Conservation (phyloP, 2,888 invertebrate genomes). For the Liodrosophila aerea region DNA sequence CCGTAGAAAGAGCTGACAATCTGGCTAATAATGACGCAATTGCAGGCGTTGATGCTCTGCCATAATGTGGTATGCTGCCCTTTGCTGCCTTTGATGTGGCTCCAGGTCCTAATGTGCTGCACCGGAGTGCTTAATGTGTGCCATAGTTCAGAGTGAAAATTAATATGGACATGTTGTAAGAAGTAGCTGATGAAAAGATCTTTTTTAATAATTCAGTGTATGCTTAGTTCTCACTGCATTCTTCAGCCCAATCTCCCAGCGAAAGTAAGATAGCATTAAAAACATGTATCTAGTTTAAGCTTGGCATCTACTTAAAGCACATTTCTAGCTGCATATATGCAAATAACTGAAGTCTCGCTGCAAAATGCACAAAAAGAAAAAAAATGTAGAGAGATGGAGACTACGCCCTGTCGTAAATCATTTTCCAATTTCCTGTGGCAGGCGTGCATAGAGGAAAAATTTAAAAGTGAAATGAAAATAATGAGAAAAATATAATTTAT, state of each 20-base stretch:
- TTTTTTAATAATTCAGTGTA: too few relatives aligned
- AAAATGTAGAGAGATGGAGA: not conserved
- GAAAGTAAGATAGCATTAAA: not conserved
- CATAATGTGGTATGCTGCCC: slow-evolving; percentile 55
- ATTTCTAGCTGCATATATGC: slow-evolving; percentile 12
- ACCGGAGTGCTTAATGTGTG: slow-evolving; percentile 1
- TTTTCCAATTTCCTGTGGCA: slow-evolving; percentile 50
- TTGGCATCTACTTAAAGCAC: slow-evolving; percentile 1
- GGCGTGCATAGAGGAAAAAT: slow-evolving; percentile 18
- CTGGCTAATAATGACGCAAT: slow-evolving; percentile 39
- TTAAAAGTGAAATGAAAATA: slow-evolving; percentile 4
- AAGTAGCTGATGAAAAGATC: too few relatives aligned
- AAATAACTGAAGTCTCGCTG: slow-evolving; percentile 10
- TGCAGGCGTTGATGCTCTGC: slow-evolving; percentile 54
- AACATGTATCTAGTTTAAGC: not conserved
- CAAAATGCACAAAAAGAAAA: not conserved
- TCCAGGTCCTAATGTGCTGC: not conserved
- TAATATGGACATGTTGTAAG: not conserved
- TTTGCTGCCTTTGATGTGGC: slow-evolving; percentile 46
- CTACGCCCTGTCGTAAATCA: slow-evolving; percentile 39
- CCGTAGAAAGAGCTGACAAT: not conserved
- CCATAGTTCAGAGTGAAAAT: too few relatives aligned
- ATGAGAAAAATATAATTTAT: slow-evolving; percentile 52
- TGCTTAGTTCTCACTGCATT: too few relatives aligned
- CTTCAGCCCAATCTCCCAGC: too few relatives aligned